phyloP scores from a whole-genome alignment of 2,797 vertebrate species.

The Cyprinodon diabolis region DNA sequence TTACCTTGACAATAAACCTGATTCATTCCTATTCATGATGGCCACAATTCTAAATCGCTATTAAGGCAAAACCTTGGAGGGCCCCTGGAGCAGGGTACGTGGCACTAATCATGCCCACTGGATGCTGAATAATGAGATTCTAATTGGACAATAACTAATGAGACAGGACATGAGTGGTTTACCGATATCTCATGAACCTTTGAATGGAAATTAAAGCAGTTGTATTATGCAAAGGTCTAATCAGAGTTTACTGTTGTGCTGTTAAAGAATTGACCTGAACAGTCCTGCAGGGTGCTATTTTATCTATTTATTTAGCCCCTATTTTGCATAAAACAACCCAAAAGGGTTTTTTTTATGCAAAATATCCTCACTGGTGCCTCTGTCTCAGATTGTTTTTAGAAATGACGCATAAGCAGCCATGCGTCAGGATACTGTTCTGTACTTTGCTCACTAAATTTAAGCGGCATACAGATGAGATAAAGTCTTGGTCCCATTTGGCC shows the following conservation, averaged over 20 bases:
- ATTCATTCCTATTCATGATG: constrained; percentile 68
- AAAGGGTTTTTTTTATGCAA: constrained; percentile 1
- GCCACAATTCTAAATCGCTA: constrained; percentile 73
- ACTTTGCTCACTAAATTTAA: constrained; percentile 46
- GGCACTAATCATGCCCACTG: constrained; percentile 72
- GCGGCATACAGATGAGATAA: constrained; percentile 64
- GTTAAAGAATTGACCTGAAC: constrained; percentile 73
- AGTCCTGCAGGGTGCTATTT: constrained; percentile 62
- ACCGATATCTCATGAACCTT: constrained; percentile 81
- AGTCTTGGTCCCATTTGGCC: constrained; percentile 47
- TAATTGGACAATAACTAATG: constrained; percentile 84
- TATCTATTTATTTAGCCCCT: constrained; percentile 23
- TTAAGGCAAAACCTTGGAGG: constrained; percentile 58
- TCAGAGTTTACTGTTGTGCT: constrained; percentile 77
- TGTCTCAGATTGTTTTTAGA: constrained; percentile 34
- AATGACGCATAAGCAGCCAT: constrained; percentile 34
- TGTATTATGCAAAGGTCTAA: constrained; percentile 76
- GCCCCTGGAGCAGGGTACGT: constrained; percentile 74
- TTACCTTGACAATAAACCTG: constrained; percentile 58
- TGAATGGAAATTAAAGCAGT: constrained; percentile 75
- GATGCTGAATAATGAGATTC: constrained; percentile 81
- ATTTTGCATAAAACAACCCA: constrained; percentile 21
- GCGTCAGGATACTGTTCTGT: constrained; percentile 50
- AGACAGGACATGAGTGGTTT: constrained; percentile 75
- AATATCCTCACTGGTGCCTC: constrained; percentile 3